Conservation (phyloP, 2,113 vertebrate genomes). For the Macaca mulatta region DNA sequence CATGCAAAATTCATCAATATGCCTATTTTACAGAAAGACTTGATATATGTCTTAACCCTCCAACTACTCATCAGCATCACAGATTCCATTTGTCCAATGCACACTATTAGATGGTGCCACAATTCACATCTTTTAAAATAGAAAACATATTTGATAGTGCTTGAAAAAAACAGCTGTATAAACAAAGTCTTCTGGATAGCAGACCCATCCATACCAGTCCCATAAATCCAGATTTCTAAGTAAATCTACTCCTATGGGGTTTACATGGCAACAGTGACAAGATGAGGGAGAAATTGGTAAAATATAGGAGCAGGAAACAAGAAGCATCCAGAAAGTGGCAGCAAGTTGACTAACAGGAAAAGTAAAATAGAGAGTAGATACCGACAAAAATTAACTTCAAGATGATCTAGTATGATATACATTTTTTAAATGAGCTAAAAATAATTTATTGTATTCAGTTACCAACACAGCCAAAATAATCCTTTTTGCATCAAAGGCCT, state of each 20-base stretch:
- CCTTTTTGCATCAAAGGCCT: not conserved
- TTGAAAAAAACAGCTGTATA: not conserved
- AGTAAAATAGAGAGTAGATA: not conserved
- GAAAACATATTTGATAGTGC: not conserved
- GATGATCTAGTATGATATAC: not conserved
- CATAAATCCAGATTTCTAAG: slow-evolving; percentile 36
- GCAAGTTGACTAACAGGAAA: not conserved
- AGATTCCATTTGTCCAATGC: not conserved
- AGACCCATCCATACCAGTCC: not conserved
- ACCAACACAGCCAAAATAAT: slow-evolving; percentile 1
- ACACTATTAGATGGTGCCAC: not conserved
- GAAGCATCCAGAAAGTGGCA: not conserved
- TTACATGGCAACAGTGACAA: not conserved
- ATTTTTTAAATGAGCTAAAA: slow-evolving; percentile 1
- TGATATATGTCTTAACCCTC: not conserved
- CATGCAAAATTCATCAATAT: slow-evolving; percentile 12
- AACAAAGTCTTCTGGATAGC: not conserved
- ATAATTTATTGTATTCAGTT: slow-evolving; percentile 24
- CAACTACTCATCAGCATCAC: not conserved
- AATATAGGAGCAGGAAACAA: not conserved
- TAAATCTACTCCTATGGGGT: not conserved
- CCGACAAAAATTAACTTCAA: not conserved
- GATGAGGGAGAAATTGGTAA: not conserved
- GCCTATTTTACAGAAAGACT: not conserved
- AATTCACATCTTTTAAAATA: slow-evolving; percentile 25